phyloP scores from a whole-genome alignment of 2,888 invertebrate species.

The Tortrix viridana region DNA sequence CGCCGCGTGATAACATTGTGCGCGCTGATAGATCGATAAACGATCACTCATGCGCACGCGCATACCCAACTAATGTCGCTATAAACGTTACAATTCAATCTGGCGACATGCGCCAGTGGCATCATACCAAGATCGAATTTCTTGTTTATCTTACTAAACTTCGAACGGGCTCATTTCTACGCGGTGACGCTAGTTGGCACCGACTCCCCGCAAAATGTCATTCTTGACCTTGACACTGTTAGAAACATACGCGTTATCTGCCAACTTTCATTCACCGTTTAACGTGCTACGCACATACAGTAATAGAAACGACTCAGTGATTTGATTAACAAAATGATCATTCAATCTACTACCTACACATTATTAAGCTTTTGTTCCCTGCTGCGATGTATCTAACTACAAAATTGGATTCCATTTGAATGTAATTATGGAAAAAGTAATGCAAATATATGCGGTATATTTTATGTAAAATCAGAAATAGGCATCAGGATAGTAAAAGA shows the following conservation, averaged over 20 bases:
- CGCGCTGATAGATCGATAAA: constrained; percentile 60
- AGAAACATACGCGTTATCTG: constrained; percentile 59
- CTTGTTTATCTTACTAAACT: constrained; percentile 27
- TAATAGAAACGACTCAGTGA: constrained; percentile 19
- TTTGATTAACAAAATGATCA: constrained; percentile 22
- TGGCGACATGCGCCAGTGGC: constrained; percentile 8
- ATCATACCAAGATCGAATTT: constrained; percentile 34
- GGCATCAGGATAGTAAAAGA: not conserved
- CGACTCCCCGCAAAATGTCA: constrained; percentile 30
- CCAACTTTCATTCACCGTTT: constrained; percentile 67
- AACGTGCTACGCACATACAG: constrained; percentile 40
- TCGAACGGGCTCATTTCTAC: constrained; percentile 34
- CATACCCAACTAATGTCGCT: constrained; percentile 14
- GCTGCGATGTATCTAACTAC: constrained; percentile 5
- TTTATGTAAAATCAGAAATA: not conserved
- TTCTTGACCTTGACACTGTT: constrained; percentile 68
- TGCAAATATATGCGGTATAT: not conserved
- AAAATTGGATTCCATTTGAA: constrained; percentile 23
- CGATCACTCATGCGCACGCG: constrained; percentile 42
- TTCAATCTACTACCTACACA: constrained; percentile 26
- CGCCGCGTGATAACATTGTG: constrained; percentile 63
- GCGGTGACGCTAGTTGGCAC: constrained; percentile 57
- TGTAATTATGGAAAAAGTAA: not conserved
- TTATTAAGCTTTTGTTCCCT: constrained; percentile 19
- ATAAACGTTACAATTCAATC: constrained; percentile 23